phyloP scores from a whole-genome alignment of 2,113 vertebrate species.

The Mesembrinibis cayennensis region DNA sequence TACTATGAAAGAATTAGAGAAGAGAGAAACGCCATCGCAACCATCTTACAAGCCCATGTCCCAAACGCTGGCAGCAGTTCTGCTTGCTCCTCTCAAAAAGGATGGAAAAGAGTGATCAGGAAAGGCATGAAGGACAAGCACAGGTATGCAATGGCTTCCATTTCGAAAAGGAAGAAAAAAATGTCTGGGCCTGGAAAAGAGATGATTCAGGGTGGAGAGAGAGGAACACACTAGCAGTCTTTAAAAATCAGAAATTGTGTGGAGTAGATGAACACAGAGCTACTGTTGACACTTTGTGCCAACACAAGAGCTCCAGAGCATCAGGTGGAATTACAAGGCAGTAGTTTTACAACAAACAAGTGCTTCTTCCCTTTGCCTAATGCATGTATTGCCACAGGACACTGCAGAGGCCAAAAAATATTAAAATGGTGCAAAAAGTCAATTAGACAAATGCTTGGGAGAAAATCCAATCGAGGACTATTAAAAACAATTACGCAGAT shows the following conservation, averaged over 20 bases:
- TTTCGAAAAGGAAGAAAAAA: neutral
- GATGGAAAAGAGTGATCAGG: neutral
- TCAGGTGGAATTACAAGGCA: neutral
- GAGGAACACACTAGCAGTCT: neutral
- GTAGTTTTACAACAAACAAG: neutral
- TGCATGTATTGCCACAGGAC: accelerated
- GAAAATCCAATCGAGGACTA: neutral
- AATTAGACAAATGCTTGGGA: neutral
- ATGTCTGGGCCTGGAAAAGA: neutral
- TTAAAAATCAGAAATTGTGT: neutral
- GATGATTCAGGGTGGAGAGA: neutral
- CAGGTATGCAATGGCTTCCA: neutral
- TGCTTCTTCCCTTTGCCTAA: neutral
- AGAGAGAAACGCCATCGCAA: neutral
- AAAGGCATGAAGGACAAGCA: neutral
- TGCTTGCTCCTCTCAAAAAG: neutral
- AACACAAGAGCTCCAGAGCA: neutral
- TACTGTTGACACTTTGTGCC: neutral
- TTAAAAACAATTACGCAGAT: neutral
- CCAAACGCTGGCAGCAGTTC: neutral
- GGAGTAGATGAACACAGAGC: neutral
- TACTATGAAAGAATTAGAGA: neutral
- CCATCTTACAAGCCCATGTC: neutral
- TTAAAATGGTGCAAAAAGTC: neutral
- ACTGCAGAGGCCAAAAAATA: neutral